Evolutionary conservation across 1,140 invertebrate genomes (phyloP).

Genomic region (Physella acuta): DNA sequence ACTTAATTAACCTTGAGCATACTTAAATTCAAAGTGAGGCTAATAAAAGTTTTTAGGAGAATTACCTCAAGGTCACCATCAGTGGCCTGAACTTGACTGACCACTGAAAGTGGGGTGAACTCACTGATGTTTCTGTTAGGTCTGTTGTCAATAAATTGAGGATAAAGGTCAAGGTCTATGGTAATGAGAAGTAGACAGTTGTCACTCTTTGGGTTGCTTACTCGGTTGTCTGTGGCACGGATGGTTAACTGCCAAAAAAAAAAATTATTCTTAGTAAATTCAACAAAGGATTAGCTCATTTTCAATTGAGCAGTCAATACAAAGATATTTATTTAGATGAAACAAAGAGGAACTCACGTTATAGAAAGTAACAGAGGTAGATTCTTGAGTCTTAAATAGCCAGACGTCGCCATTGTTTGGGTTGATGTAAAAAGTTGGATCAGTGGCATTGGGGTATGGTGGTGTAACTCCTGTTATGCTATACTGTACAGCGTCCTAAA

Average conservation of each 20-base stretch:
- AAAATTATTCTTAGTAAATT: not conserved
- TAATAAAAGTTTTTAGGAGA: not conserved
- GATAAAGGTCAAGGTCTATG: not conserved
- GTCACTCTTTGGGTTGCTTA: not conserved
- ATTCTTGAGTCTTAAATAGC: conserved; percentile 14
- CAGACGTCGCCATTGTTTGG: conserved; percentile 1
- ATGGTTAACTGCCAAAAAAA: conserved; percentile 2
- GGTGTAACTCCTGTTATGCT: not conserved
- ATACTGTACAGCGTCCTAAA: conserved; percentile 1
- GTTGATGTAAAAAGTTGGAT: conserved; percentile 11
- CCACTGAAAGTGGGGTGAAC: not conserved
- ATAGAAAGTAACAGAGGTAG: not conserved
- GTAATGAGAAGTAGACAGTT: not conserved
- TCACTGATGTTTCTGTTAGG: conserved; percentile 2
- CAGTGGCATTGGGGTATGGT: not conserved
- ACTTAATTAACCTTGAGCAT: too few relatives aligned
- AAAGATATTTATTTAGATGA: too few relatives aligned
- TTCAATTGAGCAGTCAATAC: not conserved
- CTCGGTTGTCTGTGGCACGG: conserved; percentile 6
- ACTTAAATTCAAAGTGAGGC: too few relatives aligned
- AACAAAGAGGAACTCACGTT: conserved; percentile 22
- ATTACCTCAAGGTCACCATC: conserved; percentile 2
- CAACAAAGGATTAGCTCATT: not conserved
- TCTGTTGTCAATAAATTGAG: not conserved
- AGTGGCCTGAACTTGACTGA: not conserved